These are phyloP conservation scores for Ochropleura plecta DNA, from an alignment of 2,888 invertebrate species.

Conservation along the genomic window DNA sequence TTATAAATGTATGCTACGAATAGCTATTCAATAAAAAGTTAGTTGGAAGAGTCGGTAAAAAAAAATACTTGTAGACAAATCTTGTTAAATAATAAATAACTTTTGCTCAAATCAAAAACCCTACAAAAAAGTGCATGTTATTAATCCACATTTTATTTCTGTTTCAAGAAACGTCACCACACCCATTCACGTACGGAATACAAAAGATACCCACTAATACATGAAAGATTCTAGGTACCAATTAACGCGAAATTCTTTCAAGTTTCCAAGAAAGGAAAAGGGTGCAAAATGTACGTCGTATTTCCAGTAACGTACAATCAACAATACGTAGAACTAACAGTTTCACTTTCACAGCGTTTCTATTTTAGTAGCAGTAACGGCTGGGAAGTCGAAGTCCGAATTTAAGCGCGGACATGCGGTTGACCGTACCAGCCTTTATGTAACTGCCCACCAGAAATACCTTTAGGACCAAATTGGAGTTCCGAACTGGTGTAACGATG, in stretches of 20 bases:
- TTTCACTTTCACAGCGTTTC: not conserved
- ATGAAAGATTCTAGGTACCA: slow-evolving; percentile 14
- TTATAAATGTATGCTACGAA: not conserved
- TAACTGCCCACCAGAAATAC: slow-evolving; percentile 52
- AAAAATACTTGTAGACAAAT: not conserved
- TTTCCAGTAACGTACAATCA: slow-evolving; percentile 21
- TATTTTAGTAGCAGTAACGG: not conserved
- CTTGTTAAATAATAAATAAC: not conserved
- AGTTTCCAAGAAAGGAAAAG: slow-evolving; percentile 36
- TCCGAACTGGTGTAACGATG: slow-evolving; percentile 60
- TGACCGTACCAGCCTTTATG: slow-evolving; percentile 40
- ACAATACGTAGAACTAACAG: not conserved
- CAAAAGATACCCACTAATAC: not conserved
- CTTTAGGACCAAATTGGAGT: slow-evolving; percentile 60
- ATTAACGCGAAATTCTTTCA: slow-evolving; percentile 36
- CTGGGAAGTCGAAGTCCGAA: not conserved
- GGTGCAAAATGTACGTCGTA: slow-evolving; percentile 23
- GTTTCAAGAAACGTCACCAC: not conserved
- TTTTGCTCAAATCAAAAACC: no score
- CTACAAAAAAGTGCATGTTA: not conserved
- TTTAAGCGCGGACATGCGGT: not conserved
- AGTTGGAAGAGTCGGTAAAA: no score
- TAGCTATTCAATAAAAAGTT: no score
- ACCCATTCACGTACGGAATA: not conserved
- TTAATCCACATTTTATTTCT: not conserved